phyloP scores from a whole-genome alignment of 2,113 vertebrate species.

The Atlantisia rogersi region DNA sequence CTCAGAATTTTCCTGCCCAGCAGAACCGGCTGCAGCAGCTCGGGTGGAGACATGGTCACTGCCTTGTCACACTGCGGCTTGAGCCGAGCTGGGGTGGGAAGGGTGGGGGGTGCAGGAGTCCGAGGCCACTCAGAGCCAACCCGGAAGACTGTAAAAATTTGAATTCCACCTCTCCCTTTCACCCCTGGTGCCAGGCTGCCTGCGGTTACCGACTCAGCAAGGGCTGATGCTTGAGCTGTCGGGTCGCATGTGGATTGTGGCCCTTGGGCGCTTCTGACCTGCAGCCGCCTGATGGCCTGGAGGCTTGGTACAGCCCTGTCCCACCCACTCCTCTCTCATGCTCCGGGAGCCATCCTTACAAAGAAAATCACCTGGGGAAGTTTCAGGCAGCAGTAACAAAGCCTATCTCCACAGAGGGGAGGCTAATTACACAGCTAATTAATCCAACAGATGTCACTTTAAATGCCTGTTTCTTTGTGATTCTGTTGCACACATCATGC shows the following conservation, averaged over 20 bases:
- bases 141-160: too few species aligned
- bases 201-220: rapidly evolving
- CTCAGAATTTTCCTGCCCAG: background rate
- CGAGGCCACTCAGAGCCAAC: background rate
- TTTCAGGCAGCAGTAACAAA: conserved; percentile 65
- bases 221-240: background rate
- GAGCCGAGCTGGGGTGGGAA: background rate
- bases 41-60: background rate
- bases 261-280: background rate
- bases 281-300: background rate
- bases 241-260: too few species aligned
- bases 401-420: conserved; percentile 62
- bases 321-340: background rate
- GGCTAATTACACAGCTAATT: conserved; percentile 79
- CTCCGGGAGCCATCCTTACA: background rate
- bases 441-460: conserved; percentile 76
- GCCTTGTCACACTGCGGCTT: background rate
- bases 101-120: background rate
- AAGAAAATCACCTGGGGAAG: conserved; percentile 73
- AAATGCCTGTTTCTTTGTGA: conserved; percentile 67
- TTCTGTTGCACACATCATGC: conserved; percentile 22
- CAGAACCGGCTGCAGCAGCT: background rate
- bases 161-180: background rate
- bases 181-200: background rate
- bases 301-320: background rate